Conservation (phyloP, 1,140 invertebrate genomes). For the Meloidogyne hapla region DNA sequence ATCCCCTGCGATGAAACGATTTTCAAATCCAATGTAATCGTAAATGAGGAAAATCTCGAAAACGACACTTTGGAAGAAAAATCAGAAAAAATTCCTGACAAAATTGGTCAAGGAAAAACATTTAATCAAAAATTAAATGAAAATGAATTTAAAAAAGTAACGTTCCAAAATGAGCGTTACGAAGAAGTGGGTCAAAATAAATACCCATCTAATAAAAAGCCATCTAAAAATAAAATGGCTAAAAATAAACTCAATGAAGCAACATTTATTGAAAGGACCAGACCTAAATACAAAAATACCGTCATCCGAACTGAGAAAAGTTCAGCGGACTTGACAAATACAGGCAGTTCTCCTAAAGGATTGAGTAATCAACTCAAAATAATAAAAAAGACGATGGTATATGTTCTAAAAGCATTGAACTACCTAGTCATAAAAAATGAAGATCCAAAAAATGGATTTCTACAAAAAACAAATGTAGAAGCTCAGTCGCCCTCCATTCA, state of each 20-base stretch:
- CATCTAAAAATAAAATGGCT: background rate
- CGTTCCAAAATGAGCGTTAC: background rate
- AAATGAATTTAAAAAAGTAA: background rate
- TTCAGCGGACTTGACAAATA: background rate
- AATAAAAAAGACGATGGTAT: too few species aligned
- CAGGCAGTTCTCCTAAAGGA: background rate
- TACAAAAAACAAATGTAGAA: too few species aligned
- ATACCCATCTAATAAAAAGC: background rate
- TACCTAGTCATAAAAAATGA: too few species aligned
- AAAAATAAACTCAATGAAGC: background rate
- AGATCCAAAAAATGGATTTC: too few species aligned
- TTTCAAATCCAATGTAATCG: background rate
- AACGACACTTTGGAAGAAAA: background rate
- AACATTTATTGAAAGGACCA: background rate
- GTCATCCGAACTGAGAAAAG: background rate
- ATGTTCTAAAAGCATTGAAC: too few species aligned
- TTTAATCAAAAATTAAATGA: too few species aligned
- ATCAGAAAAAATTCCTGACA: background rate
- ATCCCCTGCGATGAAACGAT: background rate
- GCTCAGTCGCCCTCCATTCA: too few species aligned
- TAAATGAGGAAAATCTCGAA: background rate
- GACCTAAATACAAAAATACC: background rate
- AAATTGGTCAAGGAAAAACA: background rate
- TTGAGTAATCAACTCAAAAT: too few species aligned
- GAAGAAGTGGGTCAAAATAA: background rate